Conservation (phyloP, 1,140 invertebrate genomes). For the Lethocerus indicus region DNA sequence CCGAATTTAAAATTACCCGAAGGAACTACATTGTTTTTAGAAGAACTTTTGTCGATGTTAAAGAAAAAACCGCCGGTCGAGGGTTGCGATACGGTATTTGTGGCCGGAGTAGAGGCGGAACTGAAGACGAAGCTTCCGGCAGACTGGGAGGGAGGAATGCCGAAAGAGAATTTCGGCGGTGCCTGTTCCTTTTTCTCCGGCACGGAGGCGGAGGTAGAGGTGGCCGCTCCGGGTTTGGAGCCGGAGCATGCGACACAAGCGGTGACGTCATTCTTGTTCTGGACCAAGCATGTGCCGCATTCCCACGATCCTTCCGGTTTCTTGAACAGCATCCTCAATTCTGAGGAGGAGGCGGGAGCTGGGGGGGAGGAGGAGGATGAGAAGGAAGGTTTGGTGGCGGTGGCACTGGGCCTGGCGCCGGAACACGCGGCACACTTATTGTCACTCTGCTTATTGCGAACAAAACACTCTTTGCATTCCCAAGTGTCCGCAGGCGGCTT, state of each 20-base stretch:
- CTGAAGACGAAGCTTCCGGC: too few species aligned
- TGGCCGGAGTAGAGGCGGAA: too few species aligned
- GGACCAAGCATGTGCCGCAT: conserved; percentile 38
- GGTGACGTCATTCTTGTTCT: conserved; percentile 29
- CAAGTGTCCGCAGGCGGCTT: conserved; percentile 7
- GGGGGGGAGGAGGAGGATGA: too few species aligned
- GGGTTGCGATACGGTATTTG: too few species aligned
- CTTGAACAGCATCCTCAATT: conserved; percentile 21
- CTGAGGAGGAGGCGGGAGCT: neutral
- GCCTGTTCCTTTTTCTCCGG: neutral
- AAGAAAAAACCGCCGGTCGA: too few species aligned
- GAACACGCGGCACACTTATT: conserved; percentile 9
- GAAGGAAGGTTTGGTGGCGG: neutral
- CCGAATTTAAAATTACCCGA: too few species aligned
- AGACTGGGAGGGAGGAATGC: conserved; percentile 3
- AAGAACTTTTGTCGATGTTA: too few species aligned
- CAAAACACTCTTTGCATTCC: conserved; percentile 13
- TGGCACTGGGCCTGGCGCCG: neutral
- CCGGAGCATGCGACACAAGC: conserved; percentile 27
- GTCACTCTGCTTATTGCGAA: conserved; percentile 9
- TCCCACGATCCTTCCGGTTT: conserved; percentile 33
- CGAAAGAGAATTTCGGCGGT: conserved; percentile 9
- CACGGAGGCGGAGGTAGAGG: neutral
- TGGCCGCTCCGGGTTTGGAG: neutral
- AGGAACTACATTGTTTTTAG: too few species aligned